Percentiles rank a stretch among this genome's conserved stretches.
Conservation (phyloP, 2,888 invertebrate species). For the Yponomeuta plumbellus region DNA sequence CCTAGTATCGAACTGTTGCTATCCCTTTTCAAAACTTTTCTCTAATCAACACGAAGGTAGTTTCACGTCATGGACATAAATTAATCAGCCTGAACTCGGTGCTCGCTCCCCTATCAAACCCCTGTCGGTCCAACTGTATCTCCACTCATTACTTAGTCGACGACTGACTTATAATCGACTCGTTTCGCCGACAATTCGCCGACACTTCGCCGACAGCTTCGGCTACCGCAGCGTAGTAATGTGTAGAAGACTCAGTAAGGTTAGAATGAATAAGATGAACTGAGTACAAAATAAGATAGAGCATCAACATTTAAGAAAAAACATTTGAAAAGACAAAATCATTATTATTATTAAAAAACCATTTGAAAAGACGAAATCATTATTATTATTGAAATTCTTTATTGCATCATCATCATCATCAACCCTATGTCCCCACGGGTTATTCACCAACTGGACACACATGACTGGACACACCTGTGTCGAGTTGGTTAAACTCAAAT, state of each 20-base stretch:
- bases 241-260: background rate
- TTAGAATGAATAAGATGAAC: background rate
- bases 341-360: too few relatives aligned
- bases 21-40: background rate
- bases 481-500: too few relatives aligned
- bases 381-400: too few relatives aligned
- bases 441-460: too few relatives aligned
- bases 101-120: constrained; percentile 5
- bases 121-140: background rate
- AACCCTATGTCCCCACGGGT: too few relatives aligned
- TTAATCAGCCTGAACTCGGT: background rate
- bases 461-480: too few relatives aligned
- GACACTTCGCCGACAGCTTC: constrained; percentile 12
- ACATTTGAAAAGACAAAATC: too few relatives aligned
- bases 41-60: background rate
- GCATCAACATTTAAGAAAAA: background rate
- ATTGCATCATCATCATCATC: too few relatives aligned
- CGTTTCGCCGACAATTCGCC: constrained; percentile 13
- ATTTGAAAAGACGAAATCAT: too few relatives aligned
- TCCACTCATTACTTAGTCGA: constrained; percentile 16
- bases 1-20: background rate
- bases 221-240: background rate
- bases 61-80: background rate
- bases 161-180: constrained; percentile 16
- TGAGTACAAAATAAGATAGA: background rate